Evolutionary conservation across 2,888 invertebrate species (phyloP), one percentile per base, ranked within the genome.

Genomic region (Sinopyrophorus schimmeli): DNA sequence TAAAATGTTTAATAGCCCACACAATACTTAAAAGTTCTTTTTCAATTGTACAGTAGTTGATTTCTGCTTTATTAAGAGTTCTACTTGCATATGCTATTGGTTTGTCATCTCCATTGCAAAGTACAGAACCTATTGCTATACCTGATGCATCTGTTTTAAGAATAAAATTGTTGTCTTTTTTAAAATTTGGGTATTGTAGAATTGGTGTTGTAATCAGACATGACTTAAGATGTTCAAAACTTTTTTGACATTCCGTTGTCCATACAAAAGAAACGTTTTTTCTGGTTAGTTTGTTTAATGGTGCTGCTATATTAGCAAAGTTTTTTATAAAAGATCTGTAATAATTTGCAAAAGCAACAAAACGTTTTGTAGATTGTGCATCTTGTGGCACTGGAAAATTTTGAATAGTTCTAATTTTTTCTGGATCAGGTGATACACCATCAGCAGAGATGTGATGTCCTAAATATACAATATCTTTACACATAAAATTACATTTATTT

Each of bases 21-120:
- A 39, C 32, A 26, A 62, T 55, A 1, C 61, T 62, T 26, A 62
- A 18, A 6, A 62, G 16, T 41, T 61, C 60, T 17, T 60, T 57
- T 26, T 61, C 57, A 1, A 58, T 58, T 6, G 53, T 57, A 1
- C 47, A 40, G 31, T 62, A 60, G 20, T 60, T 58, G 2, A 7
- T 46, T 47, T 60, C 60, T 3, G 55, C 55, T 35, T 53, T 58
- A 14, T 58, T 61, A 18, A 62, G 58, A 1, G 53, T 14, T 52
- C 51, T 28, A 15, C 43, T 48, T 2, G 48, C 39, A 28, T 34
- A 53, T 14, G 44, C 40, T n/a, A 53, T 21, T 5, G 40, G 35
- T 26, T 48, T 39, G 15, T 38, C 18, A 32, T 39, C 24, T 6
- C 10, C 5, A 14, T 43, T 35, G 10, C 18, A 43, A 14, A 53